These are phyloP conservation scores for Ischnus inquisitorius DNA, from an alignment of 2,888 invertebrate species.

Conservation along the genomic window DNA sequence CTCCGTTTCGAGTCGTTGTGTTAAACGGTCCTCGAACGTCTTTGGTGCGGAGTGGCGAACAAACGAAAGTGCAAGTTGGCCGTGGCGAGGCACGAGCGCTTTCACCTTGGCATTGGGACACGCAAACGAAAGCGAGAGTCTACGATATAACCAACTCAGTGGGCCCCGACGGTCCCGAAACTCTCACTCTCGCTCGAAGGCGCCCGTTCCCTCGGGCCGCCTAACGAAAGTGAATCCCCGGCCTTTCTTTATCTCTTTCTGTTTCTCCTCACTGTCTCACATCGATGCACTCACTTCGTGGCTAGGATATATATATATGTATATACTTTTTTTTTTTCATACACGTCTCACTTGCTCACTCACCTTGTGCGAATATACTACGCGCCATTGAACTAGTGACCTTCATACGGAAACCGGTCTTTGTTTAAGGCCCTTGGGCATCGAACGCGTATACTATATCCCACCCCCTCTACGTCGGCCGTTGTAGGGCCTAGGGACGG, in stretches of 20 bases:
- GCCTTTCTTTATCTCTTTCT: conserved; percentile 42
- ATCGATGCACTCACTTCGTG: conserved; percentile 34
- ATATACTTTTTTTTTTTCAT: conserved; percentile 32
- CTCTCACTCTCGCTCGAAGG: conserved; percentile 18
- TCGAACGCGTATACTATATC: conserved; percentile 57
- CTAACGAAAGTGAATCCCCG: conserved; percentile 72
- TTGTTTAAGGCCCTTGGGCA: conserved; percentile 74
- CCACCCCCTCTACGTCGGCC: conserved; percentile 72
- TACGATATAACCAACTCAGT: conserved; percentile 12
- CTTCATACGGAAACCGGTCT: conserved; percentile 84
- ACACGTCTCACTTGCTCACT: conserved; percentile 44
- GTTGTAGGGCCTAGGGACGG: conserved; percentile 69
- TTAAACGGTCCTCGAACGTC: conserved; percentile 25
- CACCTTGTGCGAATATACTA: conserved; percentile 58
- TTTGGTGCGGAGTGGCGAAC: conserved; percentile 16
- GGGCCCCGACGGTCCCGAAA: conserved; percentile 61
- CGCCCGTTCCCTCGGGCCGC: conserved; percentile 3
- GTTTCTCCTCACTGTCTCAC: conserved; percentile 1
- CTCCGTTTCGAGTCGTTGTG: conserved; percentile 7
- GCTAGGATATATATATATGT: conserved; percentile 37
- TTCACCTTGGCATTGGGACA: conserved; percentile 65
- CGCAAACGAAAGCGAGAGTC: conserved; percentile 68
- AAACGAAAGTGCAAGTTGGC: conserved; percentile 73
- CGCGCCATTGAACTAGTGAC: conserved; percentile 84
- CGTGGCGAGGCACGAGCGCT: conserved; percentile 62